These are phyloP conservation scores for Cosmorhoe ocellata DNA, from an alignment of 2,888 invertebrate species.

Conservation along the genomic window DNA sequence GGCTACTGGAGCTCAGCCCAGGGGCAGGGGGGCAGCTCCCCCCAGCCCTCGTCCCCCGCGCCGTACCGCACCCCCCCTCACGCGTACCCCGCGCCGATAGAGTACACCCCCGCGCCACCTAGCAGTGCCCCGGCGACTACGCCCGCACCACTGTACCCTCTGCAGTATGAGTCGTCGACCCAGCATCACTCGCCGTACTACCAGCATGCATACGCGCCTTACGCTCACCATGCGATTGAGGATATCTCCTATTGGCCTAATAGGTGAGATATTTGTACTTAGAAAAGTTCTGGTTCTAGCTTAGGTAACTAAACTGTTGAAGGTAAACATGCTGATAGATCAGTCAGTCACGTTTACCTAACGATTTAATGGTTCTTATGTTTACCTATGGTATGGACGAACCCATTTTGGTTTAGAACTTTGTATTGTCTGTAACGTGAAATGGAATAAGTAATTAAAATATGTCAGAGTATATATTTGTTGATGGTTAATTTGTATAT, in stretches of 20 bases:
- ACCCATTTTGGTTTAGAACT: too few species aligned
- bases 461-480: too few species aligned
- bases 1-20: conserved; percentile 66
- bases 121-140: conserved; percentile 52
- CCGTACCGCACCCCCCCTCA: conserved; percentile 76
- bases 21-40: conserved; percentile 63
- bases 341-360: too few species aligned
- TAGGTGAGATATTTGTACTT: conserved; percentile 48
- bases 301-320: too few species aligned
- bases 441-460: too few species aligned
- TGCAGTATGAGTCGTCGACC: conserved; percentile 69
- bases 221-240: conserved; percentile 75
- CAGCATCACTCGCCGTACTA: conserved; percentile 76
- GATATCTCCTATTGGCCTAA: conserved; percentile 79
- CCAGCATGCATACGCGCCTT: conserved; percentile 75
- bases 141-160: conserved; percentile 67
- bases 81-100: conserved; percentile 70
- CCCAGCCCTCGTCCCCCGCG: conserved; percentile 68
- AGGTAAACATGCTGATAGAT: too few species aligned
- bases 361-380: too few species aligned
- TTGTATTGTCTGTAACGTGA: too few species aligned
- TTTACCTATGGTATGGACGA: too few species aligned
- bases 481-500: too few species aligned
- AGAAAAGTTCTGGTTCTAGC: too few species aligned
- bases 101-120: conserved; percentile 48